These are phyloP conservation scores for Nannoperca obscura DNA, from an alignment of 2,797 vertebrate genomes.

Conservation along the genomic window DNA sequence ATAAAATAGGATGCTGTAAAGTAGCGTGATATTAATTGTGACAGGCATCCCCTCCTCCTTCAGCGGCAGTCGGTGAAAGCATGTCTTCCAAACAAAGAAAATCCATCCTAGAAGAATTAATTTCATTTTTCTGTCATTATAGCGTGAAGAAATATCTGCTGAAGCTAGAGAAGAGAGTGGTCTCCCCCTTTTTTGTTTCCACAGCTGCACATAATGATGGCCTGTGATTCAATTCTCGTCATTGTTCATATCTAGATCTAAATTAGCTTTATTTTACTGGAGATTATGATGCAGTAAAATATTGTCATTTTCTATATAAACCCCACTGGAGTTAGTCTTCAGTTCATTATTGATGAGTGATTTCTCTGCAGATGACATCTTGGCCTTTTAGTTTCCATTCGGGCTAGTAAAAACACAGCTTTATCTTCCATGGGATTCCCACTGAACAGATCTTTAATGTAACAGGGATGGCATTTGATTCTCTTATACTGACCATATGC, in stretches of 20 bases:
- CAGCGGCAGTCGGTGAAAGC: slow-evolving; percentile 30
- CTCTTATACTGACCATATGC: slow-evolving; percentile 9
- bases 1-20: slow-evolving; percentile 44
- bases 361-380: neutral
- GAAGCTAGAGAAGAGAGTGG: neutral
- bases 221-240: neutral
- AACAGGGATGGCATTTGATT: slow-evolving; percentile 11
- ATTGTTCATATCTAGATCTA: neutral
- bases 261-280: slow-evolving; percentile 11
- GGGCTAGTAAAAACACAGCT: neutral
- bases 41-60: slow-evolving; percentile 41
- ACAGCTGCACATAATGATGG: neutral
- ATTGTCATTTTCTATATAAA: neutral
- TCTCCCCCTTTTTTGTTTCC: neutral
- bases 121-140: slow-evolving; percentile 24
- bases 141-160: slow-evolving; percentile 11
- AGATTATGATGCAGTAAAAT: neutral
- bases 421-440: slow-evolving; percentile 3
- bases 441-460: slow-evolving; percentile 10
- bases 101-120: slow-evolving; percentile 20
- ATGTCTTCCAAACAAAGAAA: slow-evolving; percentile 36
- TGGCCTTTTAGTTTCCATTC: slow-evolving; percentile 29
- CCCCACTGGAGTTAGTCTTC: neutral
- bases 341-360: slow-evolving; percentile 24
- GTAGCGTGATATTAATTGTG: slow-evolving; percentile 52